Percentiles rank a stretch among this genome's conserved stretches.
These are phyloP conservation scores for Sebastes variabilis DNA, from an alignment of 2,797 vertebrate species.

Conservation along the genomic window DNA sequence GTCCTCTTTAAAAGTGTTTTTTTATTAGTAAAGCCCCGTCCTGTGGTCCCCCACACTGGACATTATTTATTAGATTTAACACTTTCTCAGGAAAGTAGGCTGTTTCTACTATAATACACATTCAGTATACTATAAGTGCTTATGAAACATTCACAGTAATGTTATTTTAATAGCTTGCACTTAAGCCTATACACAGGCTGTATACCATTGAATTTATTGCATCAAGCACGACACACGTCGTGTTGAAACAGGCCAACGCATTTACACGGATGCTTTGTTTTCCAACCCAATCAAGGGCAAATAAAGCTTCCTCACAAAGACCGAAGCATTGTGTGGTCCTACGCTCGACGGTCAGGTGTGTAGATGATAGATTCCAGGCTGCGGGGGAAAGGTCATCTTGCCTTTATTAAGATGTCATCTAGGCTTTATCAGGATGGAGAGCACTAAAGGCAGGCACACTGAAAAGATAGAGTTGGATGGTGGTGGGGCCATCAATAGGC, in stretches of 20 bases:
- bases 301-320: slow-evolving; percentile 12
- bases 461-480: slow-evolving; percentile 22
- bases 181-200: background rate
- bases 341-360: background rate
- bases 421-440: slow-evolving; percentile 57
- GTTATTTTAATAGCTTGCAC: slow-evolving; percentile 3
- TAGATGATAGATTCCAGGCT: slow-evolving; percentile 17
- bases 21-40: background rate
- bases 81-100: background rate
- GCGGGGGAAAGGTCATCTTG: slow-evolving; percentile 49
- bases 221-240: background rate
- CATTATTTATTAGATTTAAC: background rate
- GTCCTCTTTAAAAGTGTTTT: background rate
- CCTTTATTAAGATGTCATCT: slow-evolving; percentile 60
- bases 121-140: background rate
- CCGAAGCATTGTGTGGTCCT: background rate
- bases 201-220: background rate
- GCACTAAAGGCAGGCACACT: slow-evolving; percentile 19
- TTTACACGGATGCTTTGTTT: background rate
- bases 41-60: background rate
- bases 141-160: slow-evolving; percentile 3
- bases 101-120: background rate
- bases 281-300: slow-evolving; percentile 3
- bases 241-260: background rate
- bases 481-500: slow-evolving; percentile 9